Conservation (phyloP, 2,797 vertebrate species). For the Crenuchus spilurus region DNA sequence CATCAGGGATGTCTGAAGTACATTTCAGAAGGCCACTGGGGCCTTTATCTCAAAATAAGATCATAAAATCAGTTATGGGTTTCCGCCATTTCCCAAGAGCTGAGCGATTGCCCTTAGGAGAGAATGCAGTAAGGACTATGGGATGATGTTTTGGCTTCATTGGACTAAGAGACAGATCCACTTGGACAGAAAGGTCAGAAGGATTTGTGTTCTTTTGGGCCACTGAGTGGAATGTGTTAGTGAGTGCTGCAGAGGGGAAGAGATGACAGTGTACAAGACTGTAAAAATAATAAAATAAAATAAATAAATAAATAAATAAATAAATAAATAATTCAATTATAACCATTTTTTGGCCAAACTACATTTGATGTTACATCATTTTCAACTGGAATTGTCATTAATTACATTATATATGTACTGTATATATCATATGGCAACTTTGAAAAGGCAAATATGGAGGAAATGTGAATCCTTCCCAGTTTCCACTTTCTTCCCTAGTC, state of each 20-base stretch:
- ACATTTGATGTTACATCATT: too few relatives aligned
- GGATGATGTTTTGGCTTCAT: background rate
- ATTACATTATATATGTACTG: too few relatives aligned
- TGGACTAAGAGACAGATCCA: background rate
- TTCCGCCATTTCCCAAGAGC: background rate
- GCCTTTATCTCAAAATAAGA: slow-evolving; percentile 3
- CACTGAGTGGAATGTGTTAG: slow-evolving; percentile 8
- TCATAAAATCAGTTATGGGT: slow-evolving; percentile 12
- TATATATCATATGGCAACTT: too few relatives aligned
- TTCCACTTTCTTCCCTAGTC: too few relatives aligned
- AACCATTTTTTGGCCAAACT: too few relatives aligned
- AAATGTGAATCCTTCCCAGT: too few relatives aligned
- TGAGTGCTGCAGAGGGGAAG: background rate
- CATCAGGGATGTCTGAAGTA: background rate
- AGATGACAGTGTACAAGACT: background rate
- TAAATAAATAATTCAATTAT: too few relatives aligned
- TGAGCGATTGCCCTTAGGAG: background rate
- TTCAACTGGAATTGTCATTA: too few relatives aligned
- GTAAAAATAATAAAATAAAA: background rate
- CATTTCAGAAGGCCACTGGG: background rate
- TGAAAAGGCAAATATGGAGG: too few relatives aligned
- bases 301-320: too few relatives aligned
- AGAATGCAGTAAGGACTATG: background rate
- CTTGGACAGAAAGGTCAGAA: slow-evolving; percentile 20
- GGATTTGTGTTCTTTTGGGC: background rate